phyloP scores from a whole-genome alignment of 2,113 vertebrate species.

The Scartelaos histophorus region DNA sequence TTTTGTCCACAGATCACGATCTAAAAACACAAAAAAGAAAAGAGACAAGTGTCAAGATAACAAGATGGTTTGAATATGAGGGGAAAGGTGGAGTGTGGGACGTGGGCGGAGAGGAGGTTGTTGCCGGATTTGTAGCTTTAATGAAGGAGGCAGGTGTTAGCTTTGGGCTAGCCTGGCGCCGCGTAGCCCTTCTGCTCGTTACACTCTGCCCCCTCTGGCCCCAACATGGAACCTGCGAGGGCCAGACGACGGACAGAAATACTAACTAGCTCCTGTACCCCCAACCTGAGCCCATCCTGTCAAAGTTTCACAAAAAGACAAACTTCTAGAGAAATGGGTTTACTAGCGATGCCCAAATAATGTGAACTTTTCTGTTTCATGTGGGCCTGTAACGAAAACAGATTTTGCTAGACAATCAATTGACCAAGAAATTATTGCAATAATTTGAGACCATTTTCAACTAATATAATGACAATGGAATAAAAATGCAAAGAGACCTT shows the following conservation, averaged over 20 bases:
- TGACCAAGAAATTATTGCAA: too few relatives aligned
- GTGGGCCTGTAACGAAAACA: too few relatives aligned
- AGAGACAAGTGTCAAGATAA: constrained; percentile 9
- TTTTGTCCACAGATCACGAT: constrained; percentile 87
- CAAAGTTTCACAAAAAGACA: constrained; percentile 1
- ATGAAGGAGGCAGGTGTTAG: constrained; percentile 68
- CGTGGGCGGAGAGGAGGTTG: constrained; percentile 19
- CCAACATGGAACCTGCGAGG: constrained; percentile 25
- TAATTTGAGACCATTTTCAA: too few relatives aligned
- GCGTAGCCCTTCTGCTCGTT: constrained; percentile 42
- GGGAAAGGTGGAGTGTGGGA: constrained; percentile 16
- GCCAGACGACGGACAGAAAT: constrained; percentile 29
- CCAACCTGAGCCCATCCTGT: background rate
- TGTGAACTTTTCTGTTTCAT: background rate
- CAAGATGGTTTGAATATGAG: constrained; percentile 28
- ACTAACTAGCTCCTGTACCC: constrained; percentile 6
- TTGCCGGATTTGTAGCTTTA: constrained; percentile 43
- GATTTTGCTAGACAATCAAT: too few relatives aligned
- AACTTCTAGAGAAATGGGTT: constrained; percentile 17
- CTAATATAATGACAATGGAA: too few relatives aligned
- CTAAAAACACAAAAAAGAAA: constrained; percentile 59
- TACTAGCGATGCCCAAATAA: background rate
- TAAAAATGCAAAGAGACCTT: too few relatives aligned
- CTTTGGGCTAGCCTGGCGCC: constrained; percentile 1
- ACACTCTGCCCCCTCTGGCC: constrained; percentile 15